A percentile compares a stretch with the other conserved stretches of the same genome.
phyloP scores from a whole-genome alignment of 2,113 vertebrate genomes.

The Phyllostomus hastatus region DNA sequence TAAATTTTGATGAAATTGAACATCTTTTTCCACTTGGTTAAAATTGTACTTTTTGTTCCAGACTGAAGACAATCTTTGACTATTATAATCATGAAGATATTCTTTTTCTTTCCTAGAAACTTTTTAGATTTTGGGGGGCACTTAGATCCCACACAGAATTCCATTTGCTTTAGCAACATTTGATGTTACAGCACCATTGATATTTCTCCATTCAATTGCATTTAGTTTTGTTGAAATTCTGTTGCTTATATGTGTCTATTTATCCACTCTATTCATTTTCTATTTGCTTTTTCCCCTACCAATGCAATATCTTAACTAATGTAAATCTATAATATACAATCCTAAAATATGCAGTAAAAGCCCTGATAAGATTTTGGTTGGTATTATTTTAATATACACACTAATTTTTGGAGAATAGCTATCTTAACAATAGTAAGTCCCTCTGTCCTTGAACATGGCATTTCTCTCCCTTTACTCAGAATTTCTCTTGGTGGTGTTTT shows the following conservation, averaged over 20 bases:
- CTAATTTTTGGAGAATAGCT: background rate
- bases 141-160: background rate
- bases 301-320: background rate
- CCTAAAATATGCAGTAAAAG: background rate
- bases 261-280: background rate
- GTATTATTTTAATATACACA: background rate
- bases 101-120: background rate
- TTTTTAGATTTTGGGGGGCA: background rate
- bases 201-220: background rate
- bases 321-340: background rate
- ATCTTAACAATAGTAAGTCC: background rate
- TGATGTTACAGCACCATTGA: background rate
- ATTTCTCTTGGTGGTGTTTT: background rate
- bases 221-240: constrained; percentile 23
- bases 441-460: background rate
- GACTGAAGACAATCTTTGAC: background rate
- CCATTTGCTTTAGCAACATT: background rate
- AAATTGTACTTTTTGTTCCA: background rate
- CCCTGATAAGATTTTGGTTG: background rate
- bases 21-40: background rate
- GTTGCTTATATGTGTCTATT: background rate
- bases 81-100: background rate
- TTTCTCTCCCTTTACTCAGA: background rate
- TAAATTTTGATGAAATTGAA: background rate
- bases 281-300: background rate